These are phyloP conservation scores for Myotis davidii DNA, from an alignment of 2,113 vertebrate species.

Conservation along the genomic window DNA sequence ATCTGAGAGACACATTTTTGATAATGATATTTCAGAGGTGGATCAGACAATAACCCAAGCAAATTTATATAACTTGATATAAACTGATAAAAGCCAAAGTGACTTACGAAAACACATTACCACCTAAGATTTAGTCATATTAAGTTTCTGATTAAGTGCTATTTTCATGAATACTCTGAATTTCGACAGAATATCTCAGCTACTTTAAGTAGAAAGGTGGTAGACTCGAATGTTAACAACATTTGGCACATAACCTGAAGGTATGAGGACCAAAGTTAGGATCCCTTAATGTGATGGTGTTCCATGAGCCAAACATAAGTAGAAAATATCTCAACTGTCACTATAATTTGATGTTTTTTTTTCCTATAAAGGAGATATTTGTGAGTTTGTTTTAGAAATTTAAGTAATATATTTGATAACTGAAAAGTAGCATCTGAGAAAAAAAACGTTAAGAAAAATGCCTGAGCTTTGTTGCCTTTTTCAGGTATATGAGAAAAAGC, in stretches of 20 bases:
- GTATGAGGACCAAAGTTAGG: neutral
- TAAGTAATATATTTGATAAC: neutral
- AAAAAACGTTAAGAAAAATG: neutral
- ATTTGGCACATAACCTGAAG: neutral
- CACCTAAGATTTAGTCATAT: neutral
- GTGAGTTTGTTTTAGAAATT: neutral
- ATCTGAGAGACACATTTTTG: neutral
- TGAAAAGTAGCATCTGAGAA: neutral
- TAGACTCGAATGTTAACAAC: neutral
- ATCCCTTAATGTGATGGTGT: neutral
- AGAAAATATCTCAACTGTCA: neutral
- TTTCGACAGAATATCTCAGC: neutral
- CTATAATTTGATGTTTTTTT: neutral
- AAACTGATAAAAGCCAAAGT: neutral
- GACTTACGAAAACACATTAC: neutral
- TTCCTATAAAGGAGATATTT: neutral
- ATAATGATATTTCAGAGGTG: neutral
- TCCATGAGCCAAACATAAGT: neutral
- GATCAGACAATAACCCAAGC: neutral
- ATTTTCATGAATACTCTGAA: neutral
- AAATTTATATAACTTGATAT: neutral
- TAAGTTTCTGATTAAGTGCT: neutral
- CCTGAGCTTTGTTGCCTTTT: neutral
- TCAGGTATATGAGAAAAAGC: neutral
- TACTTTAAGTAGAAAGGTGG: neutral